Conservation (phyloP, 2,888 invertebrate genomes). For the Pseudanteris insignis region DNA sequence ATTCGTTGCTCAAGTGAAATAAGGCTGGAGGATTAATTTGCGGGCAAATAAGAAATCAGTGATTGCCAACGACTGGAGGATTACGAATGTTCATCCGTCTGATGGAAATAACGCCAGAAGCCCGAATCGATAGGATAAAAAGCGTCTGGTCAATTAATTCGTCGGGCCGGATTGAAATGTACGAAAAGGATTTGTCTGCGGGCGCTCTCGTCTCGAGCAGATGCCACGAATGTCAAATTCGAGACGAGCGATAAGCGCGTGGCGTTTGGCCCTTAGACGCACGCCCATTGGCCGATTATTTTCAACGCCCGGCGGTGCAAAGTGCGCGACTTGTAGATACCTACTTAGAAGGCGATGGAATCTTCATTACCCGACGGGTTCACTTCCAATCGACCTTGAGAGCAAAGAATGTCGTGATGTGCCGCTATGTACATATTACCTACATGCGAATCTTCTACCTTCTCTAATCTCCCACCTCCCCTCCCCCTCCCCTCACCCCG, state of each 20-base stretch:
- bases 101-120: too few relatives aligned
- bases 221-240: slow-evolving; percentile 12
- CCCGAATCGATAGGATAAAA: too few relatives aligned
- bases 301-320: slow-evolving; percentile 36
- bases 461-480: background rate
- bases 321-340: slow-evolving; percentile 33
- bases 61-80: too few relatives aligned
- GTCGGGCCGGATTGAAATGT: too few relatives aligned
- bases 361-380: slow-evolving; percentile 46
- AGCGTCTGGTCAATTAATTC: too few relatives aligned
- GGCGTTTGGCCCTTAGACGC: slow-evolving; percentile 3
- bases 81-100: too few relatives aligned
- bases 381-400: slow-evolving; percentile 44
- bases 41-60: too few relatives aligned
- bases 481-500: background rate
- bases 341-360: slow-evolving; percentile 46
- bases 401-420: slow-evolving; percentile 42
- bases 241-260: slow-evolving; percentile 12
- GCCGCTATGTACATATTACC: slow-evolving; percentile 39
- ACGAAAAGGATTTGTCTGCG: too few relatives aligned
- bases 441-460: slow-evolving; percentile 26
- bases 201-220: slow-evolving; percentile 5
- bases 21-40: too few relatives aligned
- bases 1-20: too few relatives aligned
- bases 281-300: slow-evolving; percentile 26